Base-by-base conservation (phyloP, 2,797 vertebrate species). In the Chromis chromis region DNA sequence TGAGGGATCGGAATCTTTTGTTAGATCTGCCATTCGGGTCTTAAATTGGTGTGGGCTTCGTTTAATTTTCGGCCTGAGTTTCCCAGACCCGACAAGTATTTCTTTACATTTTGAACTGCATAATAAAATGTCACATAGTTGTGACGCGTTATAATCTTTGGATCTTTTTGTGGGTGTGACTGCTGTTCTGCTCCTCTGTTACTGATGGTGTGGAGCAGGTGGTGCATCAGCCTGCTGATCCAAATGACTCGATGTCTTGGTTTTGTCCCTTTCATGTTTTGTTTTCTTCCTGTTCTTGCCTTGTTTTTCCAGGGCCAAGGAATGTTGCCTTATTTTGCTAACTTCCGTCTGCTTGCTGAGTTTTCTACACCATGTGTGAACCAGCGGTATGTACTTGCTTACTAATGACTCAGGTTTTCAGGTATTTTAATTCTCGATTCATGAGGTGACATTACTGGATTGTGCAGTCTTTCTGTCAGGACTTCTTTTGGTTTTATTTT, bases 361-460 rank as follows among this genome's bases (percentile, higher is more conserved):
- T 96, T 99, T 91, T 99, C 98, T 83, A 99, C 97, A 79, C 98
- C 98, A 27, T 99, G 98, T 91, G 97, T 99, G 90, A 99, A 99
- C 92, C 98, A 99, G 94, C 96, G 98, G 98, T 99, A 96, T 76
- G 97, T 96, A 83, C 74, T 72, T 52, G 39, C 57, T 74, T 71
- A 31, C 17, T 36, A 24, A 48, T 60, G n/a, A n/a, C 44, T 28
- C 14, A 36, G 24, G 28, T 42, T 57, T 66, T 39, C 28, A 28
- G 57, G n/a, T 44, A 27, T 72, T 61, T 21, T 22, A 31, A 5
- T 25, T 16, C 22, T 31, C 6, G 8, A 31, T 31, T 31, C 6
- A 31, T 31, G 31, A n/a, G 14, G n/a, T 22, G n/a, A 28, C 4
- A 17, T 36, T 39, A 71, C 3, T 36, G 33, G 9, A 31, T 31